Conservation (phyloP, 2,797 vertebrate genomes). For the Urophycis tenuis region DNA sequence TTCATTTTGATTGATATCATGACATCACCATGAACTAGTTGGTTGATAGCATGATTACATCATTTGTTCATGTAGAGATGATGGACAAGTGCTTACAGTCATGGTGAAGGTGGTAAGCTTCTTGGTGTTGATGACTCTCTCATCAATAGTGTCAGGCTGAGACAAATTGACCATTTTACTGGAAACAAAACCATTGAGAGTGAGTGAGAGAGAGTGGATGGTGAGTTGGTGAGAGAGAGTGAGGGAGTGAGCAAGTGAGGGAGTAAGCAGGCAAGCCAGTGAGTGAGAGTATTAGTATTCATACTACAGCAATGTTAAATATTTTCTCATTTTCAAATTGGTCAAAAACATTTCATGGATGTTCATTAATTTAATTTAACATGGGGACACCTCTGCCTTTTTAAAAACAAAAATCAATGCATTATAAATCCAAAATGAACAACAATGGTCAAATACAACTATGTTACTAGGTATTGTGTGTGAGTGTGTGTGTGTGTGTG, state of each 20-base stretch:
- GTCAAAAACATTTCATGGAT: too few species aligned
- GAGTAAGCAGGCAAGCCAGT: too few species aligned
- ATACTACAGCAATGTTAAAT: too few species aligned
- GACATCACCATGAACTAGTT: background rate
- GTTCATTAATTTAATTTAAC: too few species aligned
- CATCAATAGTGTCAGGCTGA: constrained; percentile 93
- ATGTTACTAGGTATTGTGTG: background rate
- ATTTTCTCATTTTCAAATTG: too few species aligned
- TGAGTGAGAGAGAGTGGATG: background rate
- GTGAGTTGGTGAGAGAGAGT: too few species aligned
- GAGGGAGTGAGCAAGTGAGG: background rate
- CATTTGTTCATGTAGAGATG: background rate
- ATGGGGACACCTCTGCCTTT: too few species aligned
- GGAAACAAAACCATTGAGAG: constrained; percentile 29
- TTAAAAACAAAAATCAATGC: too few species aligned
- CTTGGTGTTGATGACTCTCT: constrained; percentile 94
- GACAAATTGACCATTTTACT: constrained; percentile 99
- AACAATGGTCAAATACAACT: too few species aligned
- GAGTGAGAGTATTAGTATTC: background rate
- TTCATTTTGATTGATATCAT: background rate
- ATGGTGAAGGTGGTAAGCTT: constrained; percentile 88
- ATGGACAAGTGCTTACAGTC: constrained; percentile 77
- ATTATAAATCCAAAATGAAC: too few species aligned
- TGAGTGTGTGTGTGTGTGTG: constrained; percentile 11
- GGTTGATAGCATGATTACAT: background rate